Conservation (phyloP, 2,888 invertebrate species). For the Yponomeuta sedellus region DNA sequence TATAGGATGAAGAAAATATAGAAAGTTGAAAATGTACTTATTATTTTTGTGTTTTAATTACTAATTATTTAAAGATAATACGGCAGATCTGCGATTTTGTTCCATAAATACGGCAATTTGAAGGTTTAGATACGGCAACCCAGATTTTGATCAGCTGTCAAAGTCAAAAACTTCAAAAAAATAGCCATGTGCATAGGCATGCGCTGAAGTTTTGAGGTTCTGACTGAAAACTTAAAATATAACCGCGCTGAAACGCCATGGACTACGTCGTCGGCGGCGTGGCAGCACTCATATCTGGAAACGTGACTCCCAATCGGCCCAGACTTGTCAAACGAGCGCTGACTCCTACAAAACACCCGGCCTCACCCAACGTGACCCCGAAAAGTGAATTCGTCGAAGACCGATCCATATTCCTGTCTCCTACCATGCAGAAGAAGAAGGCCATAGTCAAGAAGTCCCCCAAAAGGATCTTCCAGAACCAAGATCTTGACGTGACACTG, state of each 20-base stretch:
- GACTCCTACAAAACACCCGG: slow-evolving; percentile 64
- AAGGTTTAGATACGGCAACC: too few species aligned
- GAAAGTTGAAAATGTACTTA: too few species aligned
- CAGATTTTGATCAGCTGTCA: too few species aligned
- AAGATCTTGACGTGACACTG: slow-evolving; percentile 47
- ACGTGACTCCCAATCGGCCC: slow-evolving; percentile 72
- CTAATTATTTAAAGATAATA: too few species aligned
- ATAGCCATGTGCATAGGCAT: slow-evolving; percentile 9
- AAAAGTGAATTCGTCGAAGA: slow-evolving; percentile 61
- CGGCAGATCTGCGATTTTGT: too few species aligned
- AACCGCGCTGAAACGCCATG: slow-evolving; percentile 38
- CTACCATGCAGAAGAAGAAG: slow-evolving; percentile 62
- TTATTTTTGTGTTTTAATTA: too few species aligned
- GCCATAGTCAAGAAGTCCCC: slow-evolving; percentile 66
- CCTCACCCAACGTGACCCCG: slow-evolving; percentile 64
- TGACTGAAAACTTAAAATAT: slow-evolving; percentile 1
- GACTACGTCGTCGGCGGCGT: slow-evolving; percentile 76
- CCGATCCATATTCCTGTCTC: slow-evolving; percentile 62
- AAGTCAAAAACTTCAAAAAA: background rate
- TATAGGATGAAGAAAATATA: too few species aligned
- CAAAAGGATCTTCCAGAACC: slow-evolving; percentile 63
- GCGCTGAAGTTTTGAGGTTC: slow-evolving; percentile 10
- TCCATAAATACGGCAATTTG: too few species aligned
- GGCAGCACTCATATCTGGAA: slow-evolving; percentile 76
- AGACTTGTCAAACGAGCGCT: slow-evolving; percentile 56